These are phyloP conservation scores for Gadopsis marmoratus DNA, from an alignment of 2,797 vertebrate genomes.

Conservation along the genomic window DNA sequence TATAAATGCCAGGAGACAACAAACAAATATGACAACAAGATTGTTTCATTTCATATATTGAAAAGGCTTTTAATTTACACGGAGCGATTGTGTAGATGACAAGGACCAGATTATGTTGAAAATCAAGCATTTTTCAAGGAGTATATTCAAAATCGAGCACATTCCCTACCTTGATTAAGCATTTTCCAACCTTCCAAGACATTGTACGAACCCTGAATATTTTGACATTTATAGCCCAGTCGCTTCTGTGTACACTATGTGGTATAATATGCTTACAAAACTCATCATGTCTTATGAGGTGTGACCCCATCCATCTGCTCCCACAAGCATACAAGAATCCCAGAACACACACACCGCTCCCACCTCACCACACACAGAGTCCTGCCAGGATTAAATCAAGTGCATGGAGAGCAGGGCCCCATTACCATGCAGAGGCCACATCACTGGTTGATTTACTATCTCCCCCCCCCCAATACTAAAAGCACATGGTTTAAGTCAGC, in stretches of 20 bases:
- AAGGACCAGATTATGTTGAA: too few species aligned
- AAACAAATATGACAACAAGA: too few species aligned
- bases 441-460: constrained; percentile 63
- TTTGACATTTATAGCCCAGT: neutral
- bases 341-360: constrained; percentile 47
- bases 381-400: constrained; percentile 74
- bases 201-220: too few species aligned
- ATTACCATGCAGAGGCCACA: constrained; percentile 70
- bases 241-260: constrained; percentile 23
- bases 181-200: too few species aligned
- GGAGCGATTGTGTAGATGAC: too few species aligned
- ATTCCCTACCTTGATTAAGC: too few species aligned
- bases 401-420: constrained; percentile 66
- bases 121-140: too few species aligned
- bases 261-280: constrained; percentile 46
- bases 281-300: constrained; percentile 53
- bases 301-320: constrained; percentile 73
- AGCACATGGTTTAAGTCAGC: constrained; percentile 61
- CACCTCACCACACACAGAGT: constrained; percentile 67
- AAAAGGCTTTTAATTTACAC: too few species aligned
- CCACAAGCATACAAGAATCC: constrained; percentile 42
- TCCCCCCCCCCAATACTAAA: constrained; percentile 67
- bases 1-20: too few species aligned
- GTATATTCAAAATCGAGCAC: too few species aligned
- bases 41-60: too few species aligned